phyloP scores from a whole-genome alignment of 2,797 vertebrate species.

The Sibirionetta formosa region DNA sequence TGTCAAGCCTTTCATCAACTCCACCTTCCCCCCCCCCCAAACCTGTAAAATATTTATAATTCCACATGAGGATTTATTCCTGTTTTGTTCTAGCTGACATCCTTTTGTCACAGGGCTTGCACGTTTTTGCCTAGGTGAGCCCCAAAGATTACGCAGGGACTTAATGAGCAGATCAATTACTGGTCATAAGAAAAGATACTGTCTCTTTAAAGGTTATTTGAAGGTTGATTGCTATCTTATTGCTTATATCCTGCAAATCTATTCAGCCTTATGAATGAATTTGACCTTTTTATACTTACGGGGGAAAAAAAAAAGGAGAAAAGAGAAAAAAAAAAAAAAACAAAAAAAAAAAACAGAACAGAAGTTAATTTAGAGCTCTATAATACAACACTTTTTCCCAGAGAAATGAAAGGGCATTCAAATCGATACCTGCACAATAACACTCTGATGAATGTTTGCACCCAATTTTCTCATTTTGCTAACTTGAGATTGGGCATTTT shows the following conservation, averaged over 20 bases:
- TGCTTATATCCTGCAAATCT: slow-evolving; percentile 90
- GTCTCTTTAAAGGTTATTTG: slow-evolving; percentile 91
- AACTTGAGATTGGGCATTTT: slow-evolving; percentile 85
- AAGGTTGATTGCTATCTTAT: slow-evolving; percentile 94
- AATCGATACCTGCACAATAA: slow-evolving; percentile 96
- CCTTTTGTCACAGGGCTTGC: slow-evolving; percentile 47
- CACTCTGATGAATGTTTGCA: slow-evolving; percentile 94
- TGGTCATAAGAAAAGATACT: slow-evolving; percentile 77
- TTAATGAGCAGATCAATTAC: slow-evolving; percentile 88
- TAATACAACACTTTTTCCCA: slow-evolving; percentile 89
- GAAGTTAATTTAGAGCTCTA: slow-evolving; percentile 96
- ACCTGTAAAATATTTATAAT: slow-evolving; percentile 22
- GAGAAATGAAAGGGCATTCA: slow-evolving; percentile 98
- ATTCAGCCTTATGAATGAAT: slow-evolving; percentile 95
- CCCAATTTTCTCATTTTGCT: slow-evolving; percentile 94
- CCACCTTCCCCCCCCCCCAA: background rate
- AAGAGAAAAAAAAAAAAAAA: slow-evolving; percentile 83
- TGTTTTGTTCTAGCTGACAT: slow-evolving; percentile 46
- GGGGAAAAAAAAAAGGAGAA: slow-evolving; percentile 75
- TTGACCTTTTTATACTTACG: slow-evolving; percentile 97
- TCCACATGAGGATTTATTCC: slow-evolving; percentile 24
- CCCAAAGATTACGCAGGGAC: slow-evolving; percentile 65
- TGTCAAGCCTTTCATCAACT: background rate
- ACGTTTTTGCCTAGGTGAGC: slow-evolving; percentile 72
- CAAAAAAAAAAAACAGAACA: slow-evolving; percentile 82